Evolutionary conservation across 2,113 vertebrate genomes (phyloP), one percentile per base, ranked within the genome.

Genomic region (Phainopepla nitens): DNA sequence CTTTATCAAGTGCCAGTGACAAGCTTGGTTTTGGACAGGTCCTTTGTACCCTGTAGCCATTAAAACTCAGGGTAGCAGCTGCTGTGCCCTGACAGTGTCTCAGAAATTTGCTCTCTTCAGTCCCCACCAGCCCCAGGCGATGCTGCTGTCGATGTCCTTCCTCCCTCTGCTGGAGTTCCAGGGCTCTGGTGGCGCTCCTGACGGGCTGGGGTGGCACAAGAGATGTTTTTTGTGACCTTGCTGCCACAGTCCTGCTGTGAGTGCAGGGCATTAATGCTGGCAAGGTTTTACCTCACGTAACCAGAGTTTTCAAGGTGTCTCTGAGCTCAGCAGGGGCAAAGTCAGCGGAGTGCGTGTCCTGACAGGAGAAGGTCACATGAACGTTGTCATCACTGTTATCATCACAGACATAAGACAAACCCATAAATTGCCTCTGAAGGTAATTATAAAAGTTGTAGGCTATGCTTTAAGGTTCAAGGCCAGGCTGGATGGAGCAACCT

Each of bases 311-410:
- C 15, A 8, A 35, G n/a, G 45, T 4, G 15, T 19, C 47, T 14
- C 62, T 22, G 70, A 35, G 41, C 65, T 44, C 60, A 23, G 45
- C 33, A 28, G 33, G 33, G 28, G 9, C 19, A 4, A 73, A 44
- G 39, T 12, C 49, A 31, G 50, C 0, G 0, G 15, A 35, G 35
- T 50, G 8, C 1, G 15, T 8, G 28, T 70, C 70, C 78, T n/a
- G 9, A 20, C 6, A 22, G 23, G 6, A 25, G 5, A 60, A 53
- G 73, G 13, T 36, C n/a, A 50, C 41, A 3, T 1, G 6, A 24
- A 10, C 42, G 7, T 5, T 0, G 6, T 6, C 79, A 36, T 1
- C 5, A 0, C 3, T 9, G 0, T 2, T 25, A 9, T 3, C 36
- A 11, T 42, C 49, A 42, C 13, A 62, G 44, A 56, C 4, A 9